Conservation (phyloP, 2,797 vertebrate genomes). For the Acanthornis magna region DNA sequence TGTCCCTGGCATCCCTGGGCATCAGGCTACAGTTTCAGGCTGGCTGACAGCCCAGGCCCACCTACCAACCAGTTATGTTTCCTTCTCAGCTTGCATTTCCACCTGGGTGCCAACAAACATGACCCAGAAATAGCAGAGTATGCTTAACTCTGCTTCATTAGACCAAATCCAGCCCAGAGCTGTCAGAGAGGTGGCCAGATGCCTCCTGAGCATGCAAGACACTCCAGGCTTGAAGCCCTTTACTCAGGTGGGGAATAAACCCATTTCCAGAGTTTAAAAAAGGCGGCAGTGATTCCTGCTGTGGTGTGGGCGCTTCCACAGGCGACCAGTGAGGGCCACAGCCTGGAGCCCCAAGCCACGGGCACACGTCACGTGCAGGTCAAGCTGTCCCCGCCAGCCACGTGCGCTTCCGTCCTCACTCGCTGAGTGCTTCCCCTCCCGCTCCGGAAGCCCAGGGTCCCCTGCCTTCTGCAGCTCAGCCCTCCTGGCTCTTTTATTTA, state of each 20-base stretch:
- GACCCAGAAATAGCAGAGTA: neutral
- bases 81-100: neutral
- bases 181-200: neutral
- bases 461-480: neutral
- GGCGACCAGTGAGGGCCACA: neutral
- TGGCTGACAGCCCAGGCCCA: neutral
- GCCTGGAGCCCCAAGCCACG: accelerated
- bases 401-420: accelerated
- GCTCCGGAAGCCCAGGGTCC: neutral
- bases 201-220: neutral
- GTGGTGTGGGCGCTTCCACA: accelerated
- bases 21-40: neutral
- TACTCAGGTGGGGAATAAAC: accelerated
- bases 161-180: neutral
- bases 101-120: neutral
- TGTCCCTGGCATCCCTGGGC: neutral
- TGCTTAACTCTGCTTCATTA: neutral
- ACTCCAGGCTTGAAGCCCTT: neutral
- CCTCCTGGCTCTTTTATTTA: neutral
- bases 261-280: neutral
- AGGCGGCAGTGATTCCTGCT: neutral
- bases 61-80: neutral
- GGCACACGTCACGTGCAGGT: neutral
- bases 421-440: accelerated
- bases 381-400: accelerated